Evolutionary conservation across 53 echinoderm and acorn worm genomes (phyloP).

Genomic region (Echinometra lucunter): DNA sequence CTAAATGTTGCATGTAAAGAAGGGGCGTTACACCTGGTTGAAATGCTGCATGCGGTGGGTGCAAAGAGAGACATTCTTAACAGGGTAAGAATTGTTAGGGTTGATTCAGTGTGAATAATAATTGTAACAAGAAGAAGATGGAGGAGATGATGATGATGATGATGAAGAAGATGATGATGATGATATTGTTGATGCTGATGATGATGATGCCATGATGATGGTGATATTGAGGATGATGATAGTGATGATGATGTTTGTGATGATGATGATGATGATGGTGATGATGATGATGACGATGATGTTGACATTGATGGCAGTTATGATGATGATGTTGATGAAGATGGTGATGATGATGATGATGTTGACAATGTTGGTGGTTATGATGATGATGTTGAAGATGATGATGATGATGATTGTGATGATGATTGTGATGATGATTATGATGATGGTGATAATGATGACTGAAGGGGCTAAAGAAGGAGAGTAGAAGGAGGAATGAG

Average conservation of each 20-base stretch:
- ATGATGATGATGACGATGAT: too few relatives aligned
- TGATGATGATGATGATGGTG: neutral
- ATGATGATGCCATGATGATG: conserved; percentile 10
- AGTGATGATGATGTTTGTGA: conserved; percentile 1
- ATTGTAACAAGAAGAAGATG: neutral
- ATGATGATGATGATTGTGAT: conserved; percentile 45
- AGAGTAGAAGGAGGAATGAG: neutral
- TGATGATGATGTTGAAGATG: conserved; percentile 35
- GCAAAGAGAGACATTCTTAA: conserved; percentile 85
- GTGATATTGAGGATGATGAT: conserved; percentile 22
- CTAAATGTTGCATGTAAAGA: conserved; percentile 94
- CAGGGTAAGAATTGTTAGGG: conserved; percentile 78
- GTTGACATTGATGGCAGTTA: too few relatives aligned
- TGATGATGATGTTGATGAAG: neutral
- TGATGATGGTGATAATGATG: neutral
- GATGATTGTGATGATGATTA: neutral
- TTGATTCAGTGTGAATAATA: neutral
- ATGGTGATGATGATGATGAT: neutral
- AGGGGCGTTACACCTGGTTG: conserved; percentile 85
- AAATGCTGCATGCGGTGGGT: conserved; percentile 86
- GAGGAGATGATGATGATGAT: neutral
- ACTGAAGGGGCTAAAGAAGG: neutral
- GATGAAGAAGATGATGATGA: conserved; percentile 34
- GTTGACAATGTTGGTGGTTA: conserved; percentile 26
- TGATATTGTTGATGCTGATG: conserved; percentile 46